These are phyloP conservation scores for Mellivora capensis DNA, from an alignment of 2,113 vertebrate genomes.

Conservation along the genomic window DNA sequence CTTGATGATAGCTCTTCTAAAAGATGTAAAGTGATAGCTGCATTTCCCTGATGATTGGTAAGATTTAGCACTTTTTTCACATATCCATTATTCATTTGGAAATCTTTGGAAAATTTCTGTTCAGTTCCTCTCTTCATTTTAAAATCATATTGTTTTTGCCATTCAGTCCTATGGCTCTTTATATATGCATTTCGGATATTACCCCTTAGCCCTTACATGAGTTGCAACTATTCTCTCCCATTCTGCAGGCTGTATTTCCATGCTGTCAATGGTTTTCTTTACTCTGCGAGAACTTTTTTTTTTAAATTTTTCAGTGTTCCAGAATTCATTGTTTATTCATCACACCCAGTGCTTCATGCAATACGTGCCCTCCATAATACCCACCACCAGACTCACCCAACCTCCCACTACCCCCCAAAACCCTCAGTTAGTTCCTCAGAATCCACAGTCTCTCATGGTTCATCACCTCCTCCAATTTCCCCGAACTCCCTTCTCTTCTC, in stretches of 20 bases:
- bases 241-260: not conserved
- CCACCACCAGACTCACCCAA: too few relatives aligned
- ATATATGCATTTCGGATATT: not conserved
- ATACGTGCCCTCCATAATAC: too few relatives aligned
- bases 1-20: not conserved
- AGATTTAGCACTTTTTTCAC: not conserved
- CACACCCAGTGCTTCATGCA: too few relatives aligned
- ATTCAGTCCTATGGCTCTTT: not conserved
- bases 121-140: not conserved
- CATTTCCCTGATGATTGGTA: not conserved
- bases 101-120: not conserved
- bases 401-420: too few relatives aligned
- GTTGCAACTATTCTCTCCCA: not conserved
- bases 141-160: not conserved
- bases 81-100: not conserved
- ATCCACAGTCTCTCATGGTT: too few relatives aligned
- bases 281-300: not conserved
- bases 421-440: too few relatives aligned
- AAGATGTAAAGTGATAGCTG: not conserved
- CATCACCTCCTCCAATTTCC: too few relatives aligned
- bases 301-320: not conserved
- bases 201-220: not conserved
- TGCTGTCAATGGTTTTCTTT: not conserved
- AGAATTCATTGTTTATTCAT: too few relatives aligned
- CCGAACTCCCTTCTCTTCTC: too few relatives aligned